phyloP scores from a whole-genome alignment of 1,140 invertebrate genomes.

The Dufourea novaeangliae region DNA sequence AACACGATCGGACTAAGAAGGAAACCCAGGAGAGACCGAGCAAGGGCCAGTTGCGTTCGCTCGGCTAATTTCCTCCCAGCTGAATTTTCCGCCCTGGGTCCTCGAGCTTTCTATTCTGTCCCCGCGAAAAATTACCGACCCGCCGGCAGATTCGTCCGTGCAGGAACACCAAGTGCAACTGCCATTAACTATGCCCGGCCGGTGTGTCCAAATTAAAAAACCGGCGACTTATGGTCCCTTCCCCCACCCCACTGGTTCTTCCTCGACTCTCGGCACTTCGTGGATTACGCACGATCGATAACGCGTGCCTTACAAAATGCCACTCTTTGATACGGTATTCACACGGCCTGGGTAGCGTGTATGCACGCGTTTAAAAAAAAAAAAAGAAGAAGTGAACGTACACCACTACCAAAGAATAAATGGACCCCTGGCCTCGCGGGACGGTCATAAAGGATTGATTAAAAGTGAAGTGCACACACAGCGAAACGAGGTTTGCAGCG shows the following conservation, averaged over 20 bases:
- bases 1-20: too few relatives aligned
- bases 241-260: too few relatives aligned
- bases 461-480: constrained; percentile 33
- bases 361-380: constrained; percentile 23
- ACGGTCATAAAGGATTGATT: constrained; percentile 43
- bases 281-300: constrained; percentile 55
- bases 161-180: constrained; percentile 24
- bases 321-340: constrained; percentile 39
- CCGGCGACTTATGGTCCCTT: constrained; percentile 23
- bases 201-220: constrained; percentile 51
- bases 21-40: too few relatives aligned
- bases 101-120: not conserved
- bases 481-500: not conserved
- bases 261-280: constrained; percentile 22
- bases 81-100: constrained; percentile 15
- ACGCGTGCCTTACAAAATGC: constrained; percentile 39
- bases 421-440: constrained; percentile 4
- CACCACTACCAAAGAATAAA: constrained; percentile 32
- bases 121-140: constrained; percentile 26
- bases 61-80: constrained; percentile 32
- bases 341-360: not conserved
- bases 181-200: constrained; percentile 30
- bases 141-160: constrained; percentile 4
- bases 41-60: too few relatives aligned
- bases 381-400: too few relatives aligned